phyloP scores from a whole-genome alignment of 2,797 vertebrate genomes.

The Hemitrygon akajei region DNA sequence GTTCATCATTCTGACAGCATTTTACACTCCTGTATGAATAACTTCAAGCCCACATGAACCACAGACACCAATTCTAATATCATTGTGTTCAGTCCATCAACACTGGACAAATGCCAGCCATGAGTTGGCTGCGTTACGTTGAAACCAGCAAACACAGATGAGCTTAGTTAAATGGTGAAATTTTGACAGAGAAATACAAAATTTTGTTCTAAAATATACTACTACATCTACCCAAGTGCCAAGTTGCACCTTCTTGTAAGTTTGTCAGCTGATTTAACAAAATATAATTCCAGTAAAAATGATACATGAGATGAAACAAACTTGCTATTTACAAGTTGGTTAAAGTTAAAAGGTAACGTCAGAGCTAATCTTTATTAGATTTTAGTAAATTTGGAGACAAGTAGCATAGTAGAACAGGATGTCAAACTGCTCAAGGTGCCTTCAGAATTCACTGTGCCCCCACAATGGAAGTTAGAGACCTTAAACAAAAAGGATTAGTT shows the following conservation, averaged over 20 bases:
- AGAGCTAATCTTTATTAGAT: background rate
- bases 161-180: background rate
- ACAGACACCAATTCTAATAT: background rate
- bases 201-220: background rate
- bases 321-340: background rate
- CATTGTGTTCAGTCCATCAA: background rate
- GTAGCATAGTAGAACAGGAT: background rate
- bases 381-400: background rate
- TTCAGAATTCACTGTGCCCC: background rate
- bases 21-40: background rate
- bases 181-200: background rate
- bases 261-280: background rate
- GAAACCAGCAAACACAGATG: background rate
- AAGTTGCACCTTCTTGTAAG: background rate
- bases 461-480: background rate
- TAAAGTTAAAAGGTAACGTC: background rate
- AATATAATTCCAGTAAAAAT: background rate
- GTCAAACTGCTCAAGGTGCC: background rate
- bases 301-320: background rate
- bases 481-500: background rate
- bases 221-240: background rate
- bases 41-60: background rate
- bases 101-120: background rate
- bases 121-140: background rate
- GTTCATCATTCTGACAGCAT: background rate